phyloP scores from a whole-genome alignment of 1,140 invertebrate genomes.

The Heliconius nattereri region DNA sequence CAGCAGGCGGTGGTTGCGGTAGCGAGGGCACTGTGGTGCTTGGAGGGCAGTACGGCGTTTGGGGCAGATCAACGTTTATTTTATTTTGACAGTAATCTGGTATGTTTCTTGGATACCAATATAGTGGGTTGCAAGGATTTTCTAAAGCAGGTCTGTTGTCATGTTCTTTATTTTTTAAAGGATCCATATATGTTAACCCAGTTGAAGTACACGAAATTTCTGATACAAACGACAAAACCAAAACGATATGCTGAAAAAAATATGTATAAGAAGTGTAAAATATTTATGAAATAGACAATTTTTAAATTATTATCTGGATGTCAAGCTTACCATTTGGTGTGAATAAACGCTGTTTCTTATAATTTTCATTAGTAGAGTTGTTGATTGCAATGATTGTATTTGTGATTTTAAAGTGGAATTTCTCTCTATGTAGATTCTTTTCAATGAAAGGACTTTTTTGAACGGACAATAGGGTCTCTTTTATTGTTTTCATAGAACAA shows the following conservation, averaged over 20 bases:
- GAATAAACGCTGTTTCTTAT: neutral
- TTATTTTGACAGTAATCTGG: slow-evolving; percentile 55
- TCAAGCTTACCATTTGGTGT: neutral
- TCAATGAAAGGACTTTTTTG: slow-evolving; percentile 46
- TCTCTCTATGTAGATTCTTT: slow-evolving; percentile 40
- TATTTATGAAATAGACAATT: neutral
- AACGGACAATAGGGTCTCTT: slow-evolving; percentile 43
- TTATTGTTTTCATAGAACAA: slow-evolving; percentile 51
- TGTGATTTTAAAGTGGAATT: slow-evolving; percentile 43
- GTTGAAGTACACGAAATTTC: slow-evolving; percentile 43
- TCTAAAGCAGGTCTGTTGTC: neutral
- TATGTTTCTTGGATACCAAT: slow-evolving; percentile 64
- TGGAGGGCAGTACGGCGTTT: neutral
- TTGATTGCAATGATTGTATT: slow-evolving; percentile 36
- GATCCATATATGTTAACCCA: slow-evolving; percentile 54
- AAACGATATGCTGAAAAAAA: neutral
- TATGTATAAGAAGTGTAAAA: neutral
- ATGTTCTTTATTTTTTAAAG: slow-evolving; percentile 22
- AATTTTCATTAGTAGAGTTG: slow-evolving; percentile 25
- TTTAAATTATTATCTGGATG: neutral
- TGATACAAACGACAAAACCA: neutral
- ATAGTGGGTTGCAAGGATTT: slow-evolving; percentile 50
- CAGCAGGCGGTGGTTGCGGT: neutral
- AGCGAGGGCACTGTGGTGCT: neutral
- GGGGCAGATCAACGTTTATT: neutral